phyloP scores from a whole-genome alignment of 2,888 invertebrate species.

The Polydrusus cervinus region DNA sequence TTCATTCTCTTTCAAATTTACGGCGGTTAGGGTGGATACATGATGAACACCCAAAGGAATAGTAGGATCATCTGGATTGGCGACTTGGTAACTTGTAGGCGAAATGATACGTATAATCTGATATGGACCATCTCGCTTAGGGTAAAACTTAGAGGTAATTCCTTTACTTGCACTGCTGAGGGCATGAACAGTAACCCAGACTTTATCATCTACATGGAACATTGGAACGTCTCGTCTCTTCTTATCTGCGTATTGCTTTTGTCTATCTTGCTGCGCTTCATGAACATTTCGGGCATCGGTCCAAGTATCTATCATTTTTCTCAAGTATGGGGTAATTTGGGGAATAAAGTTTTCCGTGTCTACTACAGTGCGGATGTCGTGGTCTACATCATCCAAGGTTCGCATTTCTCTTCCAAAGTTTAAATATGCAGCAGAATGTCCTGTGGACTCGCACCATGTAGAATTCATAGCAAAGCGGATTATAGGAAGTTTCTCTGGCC shows the following conservation, averaged over 20 bases:
- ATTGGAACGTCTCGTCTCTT: conserved; percentile 50
- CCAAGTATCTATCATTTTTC: conserved; percentile 13
- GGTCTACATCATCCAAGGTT: conserved; percentile 61
- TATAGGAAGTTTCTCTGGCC: conserved; percentile 62
- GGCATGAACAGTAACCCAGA: conserved; percentile 57
- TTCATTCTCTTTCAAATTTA: too few relatives aligned
- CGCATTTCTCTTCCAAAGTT: conserved; percentile 65
- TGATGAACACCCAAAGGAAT: background rate
- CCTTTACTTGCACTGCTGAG: conserved; percentile 56
- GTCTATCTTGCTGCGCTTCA: conserved; percentile 48
- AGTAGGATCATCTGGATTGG: background rate
- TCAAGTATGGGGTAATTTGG: conserved; percentile 30
- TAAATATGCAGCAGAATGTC: conserved; percentile 63
- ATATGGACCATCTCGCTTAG: conserved; percentile 46
- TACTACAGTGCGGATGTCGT: conserved; percentile 4
- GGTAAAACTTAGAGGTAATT: conserved; percentile 60
- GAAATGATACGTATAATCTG: background rate
- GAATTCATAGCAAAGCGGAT: conserved; percentile 67
- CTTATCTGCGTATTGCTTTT: conserved; percentile 38
- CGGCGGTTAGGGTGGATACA: background rate
- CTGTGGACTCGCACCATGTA: conserved; percentile 60
- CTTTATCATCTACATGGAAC: conserved; percentile 58
- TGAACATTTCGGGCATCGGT: conserved; percentile 37
- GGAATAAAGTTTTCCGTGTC: conserved; percentile 11
- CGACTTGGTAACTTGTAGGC: background rate